A percentile compares a stretch with the other conserved stretches of the same genome.
phyloP scores from a whole-genome alignment of 2,888 invertebrate genomes.

The Meiosimyza decipiens region DNA sequence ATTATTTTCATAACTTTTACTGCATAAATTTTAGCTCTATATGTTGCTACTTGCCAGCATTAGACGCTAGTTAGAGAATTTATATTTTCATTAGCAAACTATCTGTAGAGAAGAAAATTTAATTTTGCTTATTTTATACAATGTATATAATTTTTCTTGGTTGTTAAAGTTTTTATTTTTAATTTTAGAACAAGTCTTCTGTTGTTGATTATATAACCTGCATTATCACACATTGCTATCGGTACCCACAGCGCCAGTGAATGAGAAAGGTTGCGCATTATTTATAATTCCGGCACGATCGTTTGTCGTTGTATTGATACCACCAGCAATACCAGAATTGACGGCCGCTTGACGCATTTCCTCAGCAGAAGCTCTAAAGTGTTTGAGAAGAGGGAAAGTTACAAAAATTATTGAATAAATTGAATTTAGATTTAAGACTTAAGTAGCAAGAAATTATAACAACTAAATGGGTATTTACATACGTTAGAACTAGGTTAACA shows the following conservation, averaged over 20 bases:
- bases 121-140: too few species aligned
- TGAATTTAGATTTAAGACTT: too few species aligned
- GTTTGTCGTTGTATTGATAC: slow-evolving; percentile 68
- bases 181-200: background rate
- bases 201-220: slow-evolving; percentile 27
- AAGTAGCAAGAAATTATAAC: too few species aligned
- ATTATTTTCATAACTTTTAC: too few species aligned
- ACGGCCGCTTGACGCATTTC: slow-evolving; percentile 82
- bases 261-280: slow-evolving; percentile 84
- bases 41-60: too few species aligned
- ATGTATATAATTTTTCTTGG: background rate
- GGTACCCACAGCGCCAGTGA: slow-evolving; percentile 75
- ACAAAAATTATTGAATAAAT: slow-evolving; percentile 15
- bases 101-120: too few species aligned
- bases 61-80: too few species aligned
- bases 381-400: slow-evolving; percentile 28
- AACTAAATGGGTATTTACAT: background rate
- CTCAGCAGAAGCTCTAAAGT: slow-evolving; percentile 78
- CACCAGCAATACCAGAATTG: slow-evolving; percentile 53
- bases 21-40: too few species aligned
- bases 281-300: slow-evolving; percentile 82
- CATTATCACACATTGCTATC: slow-evolving; percentile 75
- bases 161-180: background rate
- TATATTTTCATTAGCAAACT: too few species aligned
- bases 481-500: too few species aligned